phyloP scores from a whole-genome alignment of 2,797 vertebrate genomes.

The Otus scops region DNA sequence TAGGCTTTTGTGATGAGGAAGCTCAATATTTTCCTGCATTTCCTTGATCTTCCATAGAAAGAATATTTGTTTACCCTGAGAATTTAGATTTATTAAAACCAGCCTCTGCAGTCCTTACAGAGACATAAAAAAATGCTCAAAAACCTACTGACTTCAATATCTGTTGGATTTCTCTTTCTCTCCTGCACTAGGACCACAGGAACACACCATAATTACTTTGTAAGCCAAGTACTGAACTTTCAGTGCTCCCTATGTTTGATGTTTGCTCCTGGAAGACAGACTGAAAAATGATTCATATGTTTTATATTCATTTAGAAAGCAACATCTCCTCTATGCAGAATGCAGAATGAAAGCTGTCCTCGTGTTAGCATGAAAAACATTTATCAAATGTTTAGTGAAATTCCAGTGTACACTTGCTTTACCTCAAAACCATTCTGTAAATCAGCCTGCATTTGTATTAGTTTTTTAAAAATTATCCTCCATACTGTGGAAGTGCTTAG shows the following conservation, averaged over 20 bases:
- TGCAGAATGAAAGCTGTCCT: neutral
- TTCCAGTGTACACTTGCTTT: neutral
- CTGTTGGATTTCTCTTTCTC: neutral
- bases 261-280: slow-evolving; percentile 46
- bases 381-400: neutral
- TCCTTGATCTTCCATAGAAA: neutral
- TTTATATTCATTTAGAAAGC: slow-evolving; percentile 60
- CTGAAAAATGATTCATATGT: slow-evolving; percentile 56
- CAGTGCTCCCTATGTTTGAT: neutral
- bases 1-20: neutral
- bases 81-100: slow-evolving; percentile 50
- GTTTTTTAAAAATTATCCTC: neutral
- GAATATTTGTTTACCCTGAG: neutral
- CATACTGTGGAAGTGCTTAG: neutral
- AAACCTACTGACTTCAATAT: neutral
- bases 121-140: neutral
- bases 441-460: neutral
- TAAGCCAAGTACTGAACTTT: slow-evolving; percentile 31
- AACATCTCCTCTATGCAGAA: slow-evolving; percentile 19
- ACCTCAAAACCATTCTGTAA: neutral
- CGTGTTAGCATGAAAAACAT: neutral
- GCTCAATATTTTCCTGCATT: neutral
- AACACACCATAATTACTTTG: neutral
- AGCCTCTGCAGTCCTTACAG: neutral
- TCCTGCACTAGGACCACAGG: neutral